Evolutionary conservation across 2,888 invertebrate species (phyloP), one percentile per base, ranked within the genome.

Genomic region (Eucera pruinosa): DNA sequence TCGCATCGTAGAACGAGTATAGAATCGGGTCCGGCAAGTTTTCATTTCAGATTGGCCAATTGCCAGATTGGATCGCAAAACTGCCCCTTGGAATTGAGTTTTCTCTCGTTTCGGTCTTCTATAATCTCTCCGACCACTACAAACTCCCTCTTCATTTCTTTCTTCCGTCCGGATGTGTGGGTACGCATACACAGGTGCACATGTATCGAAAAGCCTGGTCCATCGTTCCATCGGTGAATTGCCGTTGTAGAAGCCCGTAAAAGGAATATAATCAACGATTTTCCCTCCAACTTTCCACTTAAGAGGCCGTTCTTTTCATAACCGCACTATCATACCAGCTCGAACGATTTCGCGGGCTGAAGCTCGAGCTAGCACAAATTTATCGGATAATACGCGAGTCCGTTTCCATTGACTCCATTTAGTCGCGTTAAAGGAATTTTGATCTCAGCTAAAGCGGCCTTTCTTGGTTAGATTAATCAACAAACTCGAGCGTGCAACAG

Each of bases 11-110:
- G 50, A 61, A 61, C 70, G 36, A 43, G 30, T 41, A 18, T 1
- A 11, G 36, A 30, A 60, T 39, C 45, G 57, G 65, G 61, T 58
- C 71, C 47, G 71, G 67, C 75, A 70, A 81, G 78, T 85, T 83
- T 81, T 83, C 84, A 80, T 80, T 78, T 80, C 72, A 65, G 55
- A 50, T 73, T 86, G 85, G 85, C 84, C 61, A 57, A 54, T 61
- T 65, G 85, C 85, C 85, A 84, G 76, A 69, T 65, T 72, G 79
- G 76, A 77, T 80, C 76, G 83, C 81, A 78, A 72, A 80, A 77
- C 78, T 79, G 77, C 75, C 71, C 77, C 66, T 57, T 65, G 45
- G 60, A 77, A 86, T 81, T 70, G 74, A 83, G 78, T 83, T 86
- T 83, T 39, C 65, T n/a, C 66, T 66, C 78, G 45, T 65, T 68